Evolutionary conservation across 2,888 invertebrate genomes (phyloP).

Genomic region (Phrixothrix hirtus): DNA sequence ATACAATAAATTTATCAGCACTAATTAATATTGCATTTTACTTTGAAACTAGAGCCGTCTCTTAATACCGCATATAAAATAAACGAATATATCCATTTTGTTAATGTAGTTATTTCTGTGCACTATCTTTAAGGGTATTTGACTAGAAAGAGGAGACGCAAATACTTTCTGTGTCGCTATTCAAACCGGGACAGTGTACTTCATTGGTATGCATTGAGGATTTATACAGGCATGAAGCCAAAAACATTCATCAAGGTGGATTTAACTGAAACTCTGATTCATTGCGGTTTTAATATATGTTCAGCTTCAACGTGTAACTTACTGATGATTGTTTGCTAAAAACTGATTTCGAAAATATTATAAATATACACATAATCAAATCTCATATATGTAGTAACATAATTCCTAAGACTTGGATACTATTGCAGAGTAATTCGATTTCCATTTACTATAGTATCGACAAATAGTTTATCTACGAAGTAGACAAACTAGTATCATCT

Average conservation of each 20-base stretch:
- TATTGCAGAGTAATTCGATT: no score
- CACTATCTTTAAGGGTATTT: conserved; percentile 20
- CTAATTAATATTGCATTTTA: conserved; percentile 16
- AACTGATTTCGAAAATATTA: conserved; percentile 36
- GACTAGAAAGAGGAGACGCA: conserved; percentile 40
- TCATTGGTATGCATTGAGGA: conserved; percentile 60
- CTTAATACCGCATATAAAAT: conserved; percentile 22
- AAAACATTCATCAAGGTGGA: conserved; percentile 60
- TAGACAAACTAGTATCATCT: no score
- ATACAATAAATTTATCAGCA: background rate
- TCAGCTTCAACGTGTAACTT: conserved; percentile 50
- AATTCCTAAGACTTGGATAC: no score
- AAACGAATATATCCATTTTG: conserved; percentile 12
- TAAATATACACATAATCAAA: background rate
- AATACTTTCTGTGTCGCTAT: conserved; percentile 45
- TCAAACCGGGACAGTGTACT: conserved; percentile 52
- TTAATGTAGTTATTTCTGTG: conserved; percentile 16
- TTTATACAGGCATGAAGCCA: conserved; percentile 59
- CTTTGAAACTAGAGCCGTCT: conserved; percentile 11
- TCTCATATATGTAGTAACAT: background rate
- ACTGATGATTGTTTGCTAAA: conserved; percentile 54
- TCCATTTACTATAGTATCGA: no score
- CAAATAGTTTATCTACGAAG: no score
- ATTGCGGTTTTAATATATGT: conserved; percentile 58
- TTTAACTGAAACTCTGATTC: conserved; percentile 59